Base-by-base conservation (phyloP, 2,888 invertebrate species). In the Ganaspis brasiliensis region DNA sequence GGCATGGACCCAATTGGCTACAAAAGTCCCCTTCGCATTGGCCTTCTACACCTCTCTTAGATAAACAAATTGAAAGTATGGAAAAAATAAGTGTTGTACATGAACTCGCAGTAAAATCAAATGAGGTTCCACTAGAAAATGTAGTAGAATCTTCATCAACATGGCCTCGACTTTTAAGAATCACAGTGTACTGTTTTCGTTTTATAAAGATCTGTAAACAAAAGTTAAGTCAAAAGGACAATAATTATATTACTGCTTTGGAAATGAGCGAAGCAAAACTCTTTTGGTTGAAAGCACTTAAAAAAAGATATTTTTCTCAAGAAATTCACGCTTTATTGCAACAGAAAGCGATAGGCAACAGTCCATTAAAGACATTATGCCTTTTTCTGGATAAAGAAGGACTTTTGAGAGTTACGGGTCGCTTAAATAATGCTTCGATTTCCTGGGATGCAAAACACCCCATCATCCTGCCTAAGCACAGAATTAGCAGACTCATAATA, bases 351-450 rank as follows among this genome's bases (percentile, higher is more conserved):
- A 14, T 59, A 26, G n/a, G 31, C 0, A 26, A n/a, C 24, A 59
- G 31, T 59, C 57, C 14, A 14, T 31, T 59, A 1, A 59, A n/a
- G 10, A 26, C 26, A 2, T 52, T 78, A 4, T 26, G 71, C 26
- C 77, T 74, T 0, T 80, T 80, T 52, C 45, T 79, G 4, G 80
- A 81, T 57, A 12, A 75, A 37, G 4, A 73, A 8, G 72, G 61
- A 45, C 2, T 77, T 0, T 56, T 82, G 19, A 75, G 79, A 63
- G 76, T 83, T 57, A 80, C 79, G 45, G 81, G 82, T 12, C 37
- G 79, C 9, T 35, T 81, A 14, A 63, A 74, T 12, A 19, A 79
- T 5, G 57, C 79, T 6, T 10, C 37, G 0, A 21, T 75, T 1
- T 1, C 55, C 9, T 79, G 72, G 26, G 63, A 71, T 21, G 31